Percentiles rank a stretch among this genome's conserved stretches.
These are phyloP conservation scores for Diachasmimorpha longicaudata DNA, from an alignment of 1,140 invertebrate species.

Conservation along the genomic window DNA sequence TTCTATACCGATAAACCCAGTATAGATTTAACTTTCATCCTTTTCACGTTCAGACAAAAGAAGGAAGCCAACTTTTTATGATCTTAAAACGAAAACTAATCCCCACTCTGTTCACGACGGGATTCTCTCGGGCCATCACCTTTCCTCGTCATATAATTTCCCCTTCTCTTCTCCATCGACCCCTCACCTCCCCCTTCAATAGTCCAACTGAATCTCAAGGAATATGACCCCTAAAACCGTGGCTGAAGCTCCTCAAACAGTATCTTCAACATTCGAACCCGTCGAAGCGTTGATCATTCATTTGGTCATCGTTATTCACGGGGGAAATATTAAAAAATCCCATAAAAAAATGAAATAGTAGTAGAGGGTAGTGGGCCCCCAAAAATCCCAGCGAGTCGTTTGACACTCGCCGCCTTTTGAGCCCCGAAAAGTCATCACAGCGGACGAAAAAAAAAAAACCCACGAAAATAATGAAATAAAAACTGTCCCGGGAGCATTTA, in stretches of 20 bases:
- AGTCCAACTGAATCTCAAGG: background rate
- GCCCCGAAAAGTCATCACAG: background rate
- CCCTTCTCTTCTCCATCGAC: background rate
- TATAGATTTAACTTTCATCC: background rate
- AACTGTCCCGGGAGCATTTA: background rate
- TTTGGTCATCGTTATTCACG: slow-evolving; percentile 19
- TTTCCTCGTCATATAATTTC: background rate
- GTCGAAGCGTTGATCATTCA: background rate
- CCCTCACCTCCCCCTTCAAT: too few relatives aligned
- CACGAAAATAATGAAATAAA: background rate
- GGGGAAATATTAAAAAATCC: slow-evolving; percentile 36
- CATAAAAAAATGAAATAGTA: slow-evolving; percentile 42
- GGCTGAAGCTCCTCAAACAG: background rate
- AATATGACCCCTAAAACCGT: background rate
- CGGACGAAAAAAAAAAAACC: background rate
- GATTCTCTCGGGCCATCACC: background rate
- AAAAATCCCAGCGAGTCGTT: background rate
- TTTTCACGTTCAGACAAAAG: slow-evolving; percentile 33
- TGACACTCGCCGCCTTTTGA: background rate
- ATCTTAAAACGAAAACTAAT: slow-evolving; percentile 40
- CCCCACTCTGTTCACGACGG: slow-evolving; percentile 11
- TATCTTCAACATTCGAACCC: background rate
- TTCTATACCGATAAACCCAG: slow-evolving; percentile 1
- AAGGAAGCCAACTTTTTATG: slow-evolving; percentile 35
- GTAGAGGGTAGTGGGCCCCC: background rate